Evolutionary conservation across 1,140 invertebrate species (phyloP), one percentile per base, ranked within the genome.

Genomic region (Halesus radiatus): DNA sequence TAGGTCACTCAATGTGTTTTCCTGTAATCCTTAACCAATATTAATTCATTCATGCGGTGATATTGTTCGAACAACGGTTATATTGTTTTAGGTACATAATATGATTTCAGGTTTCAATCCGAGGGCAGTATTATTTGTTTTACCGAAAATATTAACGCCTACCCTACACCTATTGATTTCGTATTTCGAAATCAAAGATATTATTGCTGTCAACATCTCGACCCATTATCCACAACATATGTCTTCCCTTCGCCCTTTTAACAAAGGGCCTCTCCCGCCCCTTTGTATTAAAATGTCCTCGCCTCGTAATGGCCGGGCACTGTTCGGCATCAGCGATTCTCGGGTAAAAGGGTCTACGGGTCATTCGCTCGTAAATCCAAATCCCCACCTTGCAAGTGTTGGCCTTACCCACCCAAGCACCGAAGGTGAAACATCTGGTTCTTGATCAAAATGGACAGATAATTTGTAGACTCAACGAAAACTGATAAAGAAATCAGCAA

Each of bases 271-370:
- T 50, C 66, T 16, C 52, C 68, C 20, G 20, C 45, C 45, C 16
- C 53, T 72, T 50, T n/a, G 62, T 66, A 66, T 66, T 66, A 66
- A 66, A 66, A 66, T 66, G 62, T 66, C 62, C 62, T 29, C 18
- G 32, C 32, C 32, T 66, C 62, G 10, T 45, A 45, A 75, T 18
- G 54, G 72, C 26, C 26, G 72, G 54, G 66, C 26, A 26, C 22
- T 75, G 72, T 58, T 75, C 29, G 15, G 72, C 54, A 37, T 75
- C 54, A 58, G 18, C 66, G 66, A 32, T 18, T 56, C 23, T 58
- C 26, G 70, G 72, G 72, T 75, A 75, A 75, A 75, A 75, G 72
- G 72, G 53, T 75, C 54, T 58, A 29, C 72, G 37, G 32, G 54
- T 58, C 54, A 75, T 58, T 75, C 22, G 68, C 5, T 72, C 68